Conservation (phyloP, 2,888 invertebrate species). For the Drosophila phalerata region DNA sequence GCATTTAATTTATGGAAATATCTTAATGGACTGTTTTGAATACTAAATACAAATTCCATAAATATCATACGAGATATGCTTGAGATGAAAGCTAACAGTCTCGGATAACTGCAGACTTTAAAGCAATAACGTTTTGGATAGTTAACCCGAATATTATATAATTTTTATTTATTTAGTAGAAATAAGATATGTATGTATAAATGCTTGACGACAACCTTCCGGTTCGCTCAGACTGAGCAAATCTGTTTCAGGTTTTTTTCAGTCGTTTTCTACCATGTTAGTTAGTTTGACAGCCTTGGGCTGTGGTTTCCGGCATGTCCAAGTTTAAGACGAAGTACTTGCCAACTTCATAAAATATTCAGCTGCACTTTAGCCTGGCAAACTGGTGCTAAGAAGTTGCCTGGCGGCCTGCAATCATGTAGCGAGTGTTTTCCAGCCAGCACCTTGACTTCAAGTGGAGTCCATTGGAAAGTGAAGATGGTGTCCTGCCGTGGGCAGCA, state of each 20-base stretch:
- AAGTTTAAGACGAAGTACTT: constrained; percentile 71
- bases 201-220: constrained; percentile 50
- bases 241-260: constrained; percentile 46
- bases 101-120: constrained; percentile 7
- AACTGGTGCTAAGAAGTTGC: constrained; percentile 77
- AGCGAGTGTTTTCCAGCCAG: constrained; percentile 63
- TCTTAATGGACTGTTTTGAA: not conserved
- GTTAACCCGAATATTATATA: constrained; percentile 30
- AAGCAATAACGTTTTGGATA: constrained; percentile 16
- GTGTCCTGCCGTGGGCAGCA: constrained; percentile 3
- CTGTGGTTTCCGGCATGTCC: constrained; percentile 46
- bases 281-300: constrained; percentile 54
- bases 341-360: constrained; percentile 81
- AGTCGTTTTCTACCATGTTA: constrained; percentile 25
- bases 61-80: not conserved
- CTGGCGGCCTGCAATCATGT: constrained; percentile 62
- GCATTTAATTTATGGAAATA: not conserved
- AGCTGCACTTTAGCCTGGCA: constrained; percentile 77
- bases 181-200: constrained; percentile 46
- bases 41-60: not conserved
- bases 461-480: constrained; percentile 14
- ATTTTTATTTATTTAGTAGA: constrained; percentile 56
- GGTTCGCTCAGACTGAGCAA: constrained; percentile 35
- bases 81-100: not conserved
- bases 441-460: constrained; percentile 60